phyloP scores from a whole-genome alignment of 2,888 invertebrate genomes.

The Mimas tiliae region DNA sequence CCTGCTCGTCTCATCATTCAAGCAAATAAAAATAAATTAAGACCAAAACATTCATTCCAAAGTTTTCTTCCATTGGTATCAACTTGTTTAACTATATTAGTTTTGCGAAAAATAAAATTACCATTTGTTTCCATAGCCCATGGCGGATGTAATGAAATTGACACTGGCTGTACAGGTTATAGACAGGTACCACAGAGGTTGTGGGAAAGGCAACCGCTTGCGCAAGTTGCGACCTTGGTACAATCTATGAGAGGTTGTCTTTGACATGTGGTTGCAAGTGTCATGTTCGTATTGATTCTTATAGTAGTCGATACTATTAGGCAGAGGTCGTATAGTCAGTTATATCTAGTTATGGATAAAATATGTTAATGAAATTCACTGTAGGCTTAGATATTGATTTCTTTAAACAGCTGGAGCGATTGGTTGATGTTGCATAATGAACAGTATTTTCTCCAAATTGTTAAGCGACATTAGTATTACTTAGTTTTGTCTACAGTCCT shows the following conservation, averaged over 20 bases:
- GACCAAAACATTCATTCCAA: too few species aligned
- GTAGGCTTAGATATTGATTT: neutral
- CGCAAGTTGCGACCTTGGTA: conserved; percentile 47
- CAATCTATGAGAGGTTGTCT: conserved; percentile 37
- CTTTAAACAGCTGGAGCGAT: neutral
- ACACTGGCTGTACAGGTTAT: conserved; percentile 15
- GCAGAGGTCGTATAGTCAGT: neutral
- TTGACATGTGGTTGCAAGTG: conserved; percentile 19
- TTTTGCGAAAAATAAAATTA: neutral
- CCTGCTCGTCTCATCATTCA: too few species aligned
- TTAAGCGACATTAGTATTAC: too few species aligned
- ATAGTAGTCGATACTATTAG: neutral
- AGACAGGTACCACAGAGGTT: conserved; percentile 58
- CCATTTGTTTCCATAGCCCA: neutral
- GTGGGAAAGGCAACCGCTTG: conserved; percentile 63
- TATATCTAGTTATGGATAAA: neutral
- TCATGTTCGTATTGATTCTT: neutral
- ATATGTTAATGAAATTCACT: neutral
- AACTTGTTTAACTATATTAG: too few species aligned
- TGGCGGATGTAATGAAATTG: conserved; percentile 11
- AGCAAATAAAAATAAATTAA: too few species aligned
- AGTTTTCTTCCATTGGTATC: too few species aligned
- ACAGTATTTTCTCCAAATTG: too few species aligned
- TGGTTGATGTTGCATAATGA: too few species aligned
- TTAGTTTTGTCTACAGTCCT: too few species aligned